phyloP scores from a whole-genome alignment of 1,140 invertebrate genomes.

The Gryllus bimaculatus region DNA sequence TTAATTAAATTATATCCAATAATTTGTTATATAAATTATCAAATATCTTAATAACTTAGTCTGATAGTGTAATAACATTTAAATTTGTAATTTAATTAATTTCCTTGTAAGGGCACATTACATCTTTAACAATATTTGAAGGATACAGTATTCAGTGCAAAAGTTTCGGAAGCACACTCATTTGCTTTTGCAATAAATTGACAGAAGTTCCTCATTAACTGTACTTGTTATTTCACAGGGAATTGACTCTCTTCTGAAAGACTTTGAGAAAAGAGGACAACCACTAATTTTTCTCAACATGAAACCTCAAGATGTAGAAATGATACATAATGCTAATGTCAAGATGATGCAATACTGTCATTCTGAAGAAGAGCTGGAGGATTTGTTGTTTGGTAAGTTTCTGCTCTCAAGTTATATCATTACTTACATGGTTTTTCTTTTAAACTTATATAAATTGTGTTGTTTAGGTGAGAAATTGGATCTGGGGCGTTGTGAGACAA shows the following conservation, averaged over 20 bases:
- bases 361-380: conserved; percentile 14
- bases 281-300: conserved; percentile 34
- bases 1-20: too few species aligned
- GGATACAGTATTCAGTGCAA: too few species aligned
- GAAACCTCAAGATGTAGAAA: conserved; percentile 19
- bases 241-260: conserved; percentile 32
- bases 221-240: conserved; percentile 28
- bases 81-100: too few species aligned
- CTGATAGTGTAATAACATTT: too few species aligned
- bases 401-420: conserved; percentile 12
- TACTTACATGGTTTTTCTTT: conserved; percentile 18
- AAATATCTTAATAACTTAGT: too few species aligned
- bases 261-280: conserved; percentile 31
- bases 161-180: too few species aligned
- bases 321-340: conserved; percentile 10
- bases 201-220: too few species aligned
- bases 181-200: too few species aligned
- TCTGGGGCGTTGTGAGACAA: conserved; percentile 5
- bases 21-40: too few species aligned
- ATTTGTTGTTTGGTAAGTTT: conserved; percentile 17
- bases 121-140: too few species aligned
- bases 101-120: too few species aligned
- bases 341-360: conserved; percentile 6
- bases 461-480: conserved; percentile 15
- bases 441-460: conserved; percentile 12